Base-by-base conservation (phyloP, 2,113 vertebrate species). In the Brachirus orientalis region DNA sequence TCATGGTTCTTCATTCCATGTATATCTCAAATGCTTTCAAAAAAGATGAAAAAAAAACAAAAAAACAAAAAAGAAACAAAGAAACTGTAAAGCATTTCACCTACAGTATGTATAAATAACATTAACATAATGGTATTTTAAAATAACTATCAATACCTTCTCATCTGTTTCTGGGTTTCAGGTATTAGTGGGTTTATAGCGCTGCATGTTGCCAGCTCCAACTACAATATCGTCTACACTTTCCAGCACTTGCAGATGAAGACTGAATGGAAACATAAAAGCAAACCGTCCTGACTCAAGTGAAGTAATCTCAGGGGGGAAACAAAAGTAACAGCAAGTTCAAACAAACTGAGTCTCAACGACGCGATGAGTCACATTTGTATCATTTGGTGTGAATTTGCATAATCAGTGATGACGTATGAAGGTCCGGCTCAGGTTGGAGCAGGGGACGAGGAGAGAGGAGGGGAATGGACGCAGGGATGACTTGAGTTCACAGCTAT, bases 351-450 rank as follows among this genome's bases (percentile, higher is more conserved):
- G 58, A 74, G 50, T 82, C 69, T 76, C 37, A 72, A 10, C 3
- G 1, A 16, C 36, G 14, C 7, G 4, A n/a, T 28, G 28, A 28
- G 28, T 28, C 28, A 6, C 6, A 13, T 13, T 16, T 13, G 20
- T 13, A 3, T 17, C 52, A 18, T 13, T 2, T 33, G 8, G 1
- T 50, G 11, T n/a, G 50, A 45, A 16, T 1, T 50, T 58, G 2
- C 3, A 13, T 11, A 13, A 43, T 13, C 12, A 5, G 4, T 8
- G 7, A 53, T 7, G 59, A 28, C 28, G 6, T 28, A 28, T 28
- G 28, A 28, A 28, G 28, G 57, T 79, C 64, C 59, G 14, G 7
- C 43, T 63, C 40, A 70, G 60, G 62, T 74, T 77, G 33, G 48
- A 38, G 16, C 36, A 0, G 10, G 19, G 45, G 28, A 6, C 3